Evolutionary conservation across 2,113 vertebrate species (phyloP).

Genomic region (Mungos mungo): DNA sequence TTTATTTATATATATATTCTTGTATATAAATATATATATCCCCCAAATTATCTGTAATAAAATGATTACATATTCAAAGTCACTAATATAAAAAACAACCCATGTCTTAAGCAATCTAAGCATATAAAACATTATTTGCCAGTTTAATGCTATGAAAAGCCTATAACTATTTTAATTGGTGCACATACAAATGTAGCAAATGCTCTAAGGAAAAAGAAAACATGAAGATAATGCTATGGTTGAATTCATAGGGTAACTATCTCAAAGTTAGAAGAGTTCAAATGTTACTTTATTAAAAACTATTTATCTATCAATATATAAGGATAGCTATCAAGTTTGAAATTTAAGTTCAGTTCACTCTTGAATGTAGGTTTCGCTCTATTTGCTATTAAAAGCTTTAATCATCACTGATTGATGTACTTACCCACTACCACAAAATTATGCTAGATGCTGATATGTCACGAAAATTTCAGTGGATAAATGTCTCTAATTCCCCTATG

Average conservation of each 20-base stretch:
- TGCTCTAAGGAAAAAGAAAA: background rate
- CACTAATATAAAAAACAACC: background rate
- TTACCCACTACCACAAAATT: background rate
- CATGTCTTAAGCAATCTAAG: background rate
- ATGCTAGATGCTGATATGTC: background rate
- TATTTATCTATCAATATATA: background rate
- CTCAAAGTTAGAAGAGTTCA: background rate
- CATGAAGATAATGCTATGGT: background rate
- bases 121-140: background rate
- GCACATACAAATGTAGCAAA: background rate
- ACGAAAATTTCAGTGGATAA: constrained; percentile 32
- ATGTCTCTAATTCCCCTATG: background rate
- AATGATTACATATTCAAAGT: background rate
- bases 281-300: constrained; percentile 23
- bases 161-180: background rate
- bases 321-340: background rate
- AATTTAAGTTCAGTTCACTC: background rate
- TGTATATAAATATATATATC: background rate
- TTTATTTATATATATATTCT: too few relatives aligned
- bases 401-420: background rate
- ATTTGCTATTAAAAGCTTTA: background rate
- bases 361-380: background rate
- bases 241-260: background rate
- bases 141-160: background rate
- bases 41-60: background rate